Percentiles rank a stretch among this genome's conserved stretches.
phyloP scores from a whole-genome alignment of 2,797 vertebrate species.

The Rhinophrynus dorsalis region DNA sequence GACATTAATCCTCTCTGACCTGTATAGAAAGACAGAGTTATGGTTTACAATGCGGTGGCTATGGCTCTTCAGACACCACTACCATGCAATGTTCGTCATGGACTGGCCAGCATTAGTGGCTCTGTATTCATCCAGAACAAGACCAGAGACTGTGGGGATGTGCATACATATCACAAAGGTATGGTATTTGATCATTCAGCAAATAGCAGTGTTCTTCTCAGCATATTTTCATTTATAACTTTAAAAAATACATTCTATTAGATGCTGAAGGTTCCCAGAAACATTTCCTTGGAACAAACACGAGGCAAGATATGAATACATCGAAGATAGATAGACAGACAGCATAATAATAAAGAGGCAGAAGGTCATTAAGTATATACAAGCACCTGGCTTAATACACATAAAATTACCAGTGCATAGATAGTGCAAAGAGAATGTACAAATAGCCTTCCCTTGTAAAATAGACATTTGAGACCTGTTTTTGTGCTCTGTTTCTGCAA shows the following conservation, averaged over 20 bases:
- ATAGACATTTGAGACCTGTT: too few species aligned
- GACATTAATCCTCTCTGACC: conserved; percentile 15
- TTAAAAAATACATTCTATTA: too few species aligned
- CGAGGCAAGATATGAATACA: too few species aligned
- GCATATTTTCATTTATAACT: not conserved
- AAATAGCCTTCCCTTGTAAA: too few species aligned
- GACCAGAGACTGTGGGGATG: conserved; percentile 66
- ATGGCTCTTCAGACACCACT: conserved; percentile 52
- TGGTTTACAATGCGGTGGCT: rapidly evolving
- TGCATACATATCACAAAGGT: conserved; percentile 57
- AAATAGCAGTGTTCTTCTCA: not conserved
- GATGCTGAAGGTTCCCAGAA: not conserved
- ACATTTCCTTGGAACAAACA: too few species aligned
- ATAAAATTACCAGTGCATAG: too few species aligned
- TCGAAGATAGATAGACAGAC: too few species aligned
- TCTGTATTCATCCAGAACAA: conserved; percentile 78
- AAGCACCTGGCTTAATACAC: too few species aligned
- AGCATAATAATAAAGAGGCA: too few species aligned
- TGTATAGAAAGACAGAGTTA: rapidly evolving
- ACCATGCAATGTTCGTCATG: conserved; percentile 70
- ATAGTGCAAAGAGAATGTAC: too few species aligned
- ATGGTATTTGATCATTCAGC: not conserved
- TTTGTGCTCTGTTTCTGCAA: too few species aligned
- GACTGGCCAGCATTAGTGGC: conserved; percentile 68
- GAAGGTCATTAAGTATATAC: too few species aligned